Percentiles rank a stretch among this genome's conserved stretches.
Evolutionary conservation across 2,797 vertebrate species (phyloP).

Genomic region (Halcyon badia): DNA sequence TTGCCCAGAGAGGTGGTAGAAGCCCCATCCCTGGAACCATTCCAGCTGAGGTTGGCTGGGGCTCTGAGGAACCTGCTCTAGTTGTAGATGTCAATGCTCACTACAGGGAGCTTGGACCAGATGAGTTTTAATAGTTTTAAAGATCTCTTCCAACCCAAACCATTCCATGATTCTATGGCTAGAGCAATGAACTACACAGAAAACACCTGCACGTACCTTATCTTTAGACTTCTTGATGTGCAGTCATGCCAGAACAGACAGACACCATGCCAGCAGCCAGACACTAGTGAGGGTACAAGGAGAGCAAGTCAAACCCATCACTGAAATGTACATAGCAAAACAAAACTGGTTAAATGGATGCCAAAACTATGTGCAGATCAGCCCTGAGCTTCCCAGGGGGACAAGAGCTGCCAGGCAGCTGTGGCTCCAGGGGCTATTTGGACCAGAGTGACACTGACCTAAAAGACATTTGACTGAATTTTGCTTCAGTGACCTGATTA

Average conservation of each 20-base stretch:
- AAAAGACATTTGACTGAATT: background rate
- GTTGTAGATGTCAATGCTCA: too few relatives aligned
- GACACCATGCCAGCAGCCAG: accelerated
- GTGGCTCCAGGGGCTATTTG: accelerated
- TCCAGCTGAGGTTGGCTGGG: too few relatives aligned
- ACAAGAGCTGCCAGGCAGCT: background rate
- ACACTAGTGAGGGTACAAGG: background rate
- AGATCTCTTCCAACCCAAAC: too few relatives aligned
- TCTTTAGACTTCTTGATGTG: background rate
- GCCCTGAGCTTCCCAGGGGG: background rate
- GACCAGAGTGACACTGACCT: background rate
- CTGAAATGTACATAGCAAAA: background rate
- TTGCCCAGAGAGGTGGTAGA: too few relatives aligned
- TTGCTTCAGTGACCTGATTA: background rate
- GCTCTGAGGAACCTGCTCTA: too few relatives aligned
- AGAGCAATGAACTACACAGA: background rate
- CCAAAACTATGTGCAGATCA: background rate
- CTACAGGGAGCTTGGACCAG: too few relatives aligned
- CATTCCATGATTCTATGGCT: background rate
- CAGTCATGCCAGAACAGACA: background rate
- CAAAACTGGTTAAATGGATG: accelerated
- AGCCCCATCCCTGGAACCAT: too few relatives aligned
- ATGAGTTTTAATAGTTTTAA: too few relatives aligned
- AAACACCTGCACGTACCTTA: background rate
- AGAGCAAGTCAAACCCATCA: background rate